Evolutionary conservation across 2,113 vertebrate species (phyloP).

Genomic region (Galeopterus variegatus): DNA sequence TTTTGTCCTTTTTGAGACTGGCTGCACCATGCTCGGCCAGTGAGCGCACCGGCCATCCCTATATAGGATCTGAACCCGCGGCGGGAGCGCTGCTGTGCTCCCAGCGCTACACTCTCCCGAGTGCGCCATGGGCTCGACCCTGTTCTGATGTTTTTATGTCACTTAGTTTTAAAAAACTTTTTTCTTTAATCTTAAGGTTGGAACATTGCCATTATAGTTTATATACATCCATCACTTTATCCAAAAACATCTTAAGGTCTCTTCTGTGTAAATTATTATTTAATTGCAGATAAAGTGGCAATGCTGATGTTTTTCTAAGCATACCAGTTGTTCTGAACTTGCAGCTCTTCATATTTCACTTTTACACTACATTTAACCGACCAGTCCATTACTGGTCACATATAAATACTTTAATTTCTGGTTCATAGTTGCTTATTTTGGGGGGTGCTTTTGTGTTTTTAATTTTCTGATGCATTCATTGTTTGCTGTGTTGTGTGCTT

Average conservation of each 20-base stretch:
- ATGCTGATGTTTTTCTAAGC: neutral
- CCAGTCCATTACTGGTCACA: neutral
- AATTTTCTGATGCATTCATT: neutral
- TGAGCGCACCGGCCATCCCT: too few species aligned
- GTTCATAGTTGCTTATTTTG: neutral
- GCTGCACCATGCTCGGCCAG: too few species aligned
- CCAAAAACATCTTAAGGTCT: neutral
- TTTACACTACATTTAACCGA: neutral
- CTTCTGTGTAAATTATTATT: neutral
- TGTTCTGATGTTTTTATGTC: neutral
- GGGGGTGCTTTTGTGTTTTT: neutral
- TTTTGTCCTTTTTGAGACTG: too few species aligned
- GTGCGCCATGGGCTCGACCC: too few species aligned
- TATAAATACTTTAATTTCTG: slow-evolving; percentile 1
- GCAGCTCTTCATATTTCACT: neutral
- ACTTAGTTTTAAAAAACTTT: neutral
- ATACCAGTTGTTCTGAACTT: neutral
- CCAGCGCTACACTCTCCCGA: too few species aligned
- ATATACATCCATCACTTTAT: neutral
- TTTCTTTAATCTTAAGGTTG: neutral
- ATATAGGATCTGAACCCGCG: too few species aligned
- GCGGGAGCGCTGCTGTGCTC: too few species aligned
- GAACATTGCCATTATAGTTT: neutral
- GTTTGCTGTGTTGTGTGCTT: slow-evolving; percentile 14
- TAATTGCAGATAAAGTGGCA: neutral